Evolutionary conservation across 2,113 vertebrate species (phyloP).

Genomic region (Ia io): DNA sequence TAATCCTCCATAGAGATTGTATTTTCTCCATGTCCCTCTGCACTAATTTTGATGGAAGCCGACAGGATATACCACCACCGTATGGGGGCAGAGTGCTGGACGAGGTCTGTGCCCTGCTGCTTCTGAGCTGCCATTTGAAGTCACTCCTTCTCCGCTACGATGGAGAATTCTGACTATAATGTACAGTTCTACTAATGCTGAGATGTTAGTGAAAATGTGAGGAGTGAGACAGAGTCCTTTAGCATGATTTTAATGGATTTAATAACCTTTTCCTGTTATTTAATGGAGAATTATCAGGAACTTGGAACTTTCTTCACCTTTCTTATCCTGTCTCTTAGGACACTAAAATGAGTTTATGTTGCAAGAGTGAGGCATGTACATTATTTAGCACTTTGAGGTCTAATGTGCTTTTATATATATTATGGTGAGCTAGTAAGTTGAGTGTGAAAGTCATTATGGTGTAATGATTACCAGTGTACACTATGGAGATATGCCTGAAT

Average conservation of each 20-base stretch:
- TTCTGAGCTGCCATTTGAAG: neutral
- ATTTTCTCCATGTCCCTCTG: neutral
- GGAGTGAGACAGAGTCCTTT: neutral
- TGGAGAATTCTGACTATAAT: neutral
- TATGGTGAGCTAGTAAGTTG: neutral
- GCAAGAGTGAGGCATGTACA: constrained; percentile 1
- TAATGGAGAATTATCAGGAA: neutral
- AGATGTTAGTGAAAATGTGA: neutral
- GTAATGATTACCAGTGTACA: neutral
- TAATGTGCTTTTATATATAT: neutral
- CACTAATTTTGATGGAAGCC: neutral
- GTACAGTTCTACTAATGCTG: neutral
- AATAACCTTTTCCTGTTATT: neutral
- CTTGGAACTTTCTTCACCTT: neutral
- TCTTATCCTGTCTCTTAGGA: neutral
- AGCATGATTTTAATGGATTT: neutral
- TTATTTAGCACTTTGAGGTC: constrained; percentile 1
- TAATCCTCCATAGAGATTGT: neutral
- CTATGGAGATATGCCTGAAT: neutral
- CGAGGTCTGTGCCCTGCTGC: neutral
- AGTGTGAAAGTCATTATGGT: neutral
- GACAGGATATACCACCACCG: neutral
- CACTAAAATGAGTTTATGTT: constrained; percentile 6
- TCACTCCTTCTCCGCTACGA: neutral
- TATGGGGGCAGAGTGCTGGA: neutral